Percentiles rank a stretch among this genome's conserved stretches.
Conservation (phyloP, 2,113 vertebrate species). For the Hassar affinis region DNA sequence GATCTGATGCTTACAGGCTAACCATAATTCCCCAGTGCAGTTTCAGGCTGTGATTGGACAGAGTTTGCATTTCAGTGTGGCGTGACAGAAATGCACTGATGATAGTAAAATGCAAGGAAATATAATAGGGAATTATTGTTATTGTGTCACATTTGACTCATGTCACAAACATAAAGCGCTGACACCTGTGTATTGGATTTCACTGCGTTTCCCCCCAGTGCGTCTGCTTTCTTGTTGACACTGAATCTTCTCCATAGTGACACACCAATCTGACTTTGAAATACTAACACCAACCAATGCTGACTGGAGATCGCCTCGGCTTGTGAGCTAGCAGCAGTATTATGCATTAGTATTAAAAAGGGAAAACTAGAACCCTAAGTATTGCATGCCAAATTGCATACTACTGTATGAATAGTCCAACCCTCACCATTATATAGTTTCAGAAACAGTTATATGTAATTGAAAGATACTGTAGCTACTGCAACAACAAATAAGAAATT, state of each 20-base stretch:
- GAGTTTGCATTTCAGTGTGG: constrained; percentile 6
- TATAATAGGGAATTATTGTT: neutral
- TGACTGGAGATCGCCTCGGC: neutral
- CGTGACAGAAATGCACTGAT: neutral
- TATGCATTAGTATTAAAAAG: neutral
- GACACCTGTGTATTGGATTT: neutral
- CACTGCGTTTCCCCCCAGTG: too few species aligned
- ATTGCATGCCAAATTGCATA: neutral
- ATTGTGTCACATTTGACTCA: neutral
- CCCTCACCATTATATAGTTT: neutral
- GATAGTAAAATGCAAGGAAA: neutral
- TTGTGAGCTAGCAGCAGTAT: neutral
- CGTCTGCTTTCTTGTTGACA: neutral
- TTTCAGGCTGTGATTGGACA: neutral
- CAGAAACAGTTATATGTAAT: neutral
- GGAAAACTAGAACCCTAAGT: neutral
- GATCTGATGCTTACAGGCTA: neutral
- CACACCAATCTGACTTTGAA: neutral
- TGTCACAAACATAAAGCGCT: neutral
- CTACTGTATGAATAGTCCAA: neutral
- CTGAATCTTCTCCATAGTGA: neutral
- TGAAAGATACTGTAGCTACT: neutral
- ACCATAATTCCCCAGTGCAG: neutral
- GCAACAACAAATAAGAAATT: neutral
- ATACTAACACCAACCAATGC: neutral